Evolutionary conservation across 2,797 vertebrate species (phyloP).

Genomic region (Dipus sagitta): DNA sequence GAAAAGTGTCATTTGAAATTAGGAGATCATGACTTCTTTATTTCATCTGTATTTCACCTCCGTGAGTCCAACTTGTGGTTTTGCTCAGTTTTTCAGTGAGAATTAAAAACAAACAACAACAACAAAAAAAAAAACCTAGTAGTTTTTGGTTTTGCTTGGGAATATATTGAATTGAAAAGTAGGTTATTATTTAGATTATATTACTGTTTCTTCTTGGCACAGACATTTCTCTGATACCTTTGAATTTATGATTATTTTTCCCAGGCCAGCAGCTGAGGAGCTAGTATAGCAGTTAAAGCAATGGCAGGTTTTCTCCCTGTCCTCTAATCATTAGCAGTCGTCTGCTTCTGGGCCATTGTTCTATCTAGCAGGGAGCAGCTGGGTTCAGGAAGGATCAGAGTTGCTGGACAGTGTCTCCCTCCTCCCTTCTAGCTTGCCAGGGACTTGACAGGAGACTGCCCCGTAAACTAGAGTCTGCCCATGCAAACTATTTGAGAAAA

Average conservation of each 20-base stretch:
- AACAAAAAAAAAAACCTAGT: not conserved
- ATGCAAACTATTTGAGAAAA: constrained; percentile 69
- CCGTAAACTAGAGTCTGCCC: constrained; percentile 54
- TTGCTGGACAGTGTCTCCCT: not conserved
- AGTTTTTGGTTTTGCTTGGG: not conserved
- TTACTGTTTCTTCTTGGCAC: constrained; percentile 42
- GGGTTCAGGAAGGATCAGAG: constrained; percentile 1
- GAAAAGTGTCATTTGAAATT: not conserved
- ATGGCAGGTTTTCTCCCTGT: constrained; percentile 1
- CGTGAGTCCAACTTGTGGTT: constrained; percentile 52
- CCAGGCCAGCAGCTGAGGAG: constrained; percentile 29
- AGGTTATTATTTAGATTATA: constrained; percentile 47
- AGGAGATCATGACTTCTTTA: not conserved
- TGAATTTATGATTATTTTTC: not conserved
- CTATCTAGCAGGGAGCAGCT: not conserved
- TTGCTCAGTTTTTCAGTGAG: constrained; percentile 52
- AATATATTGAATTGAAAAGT: constrained; percentile 59
- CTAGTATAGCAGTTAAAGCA: not conserved
- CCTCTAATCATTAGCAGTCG: not conserved
- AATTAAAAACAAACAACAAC: not conserved
- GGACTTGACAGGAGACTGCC: constrained; percentile 53
- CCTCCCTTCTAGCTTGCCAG: constrained; percentile 29
- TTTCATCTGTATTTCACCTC: constrained; percentile 51
- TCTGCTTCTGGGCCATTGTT: constrained; percentile 40
- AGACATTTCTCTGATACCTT: constrained; percentile 29